Evolutionary conservation across 2,888 invertebrate genomes (phyloP).

Genomic region (Drosophila algonquin): DNA sequence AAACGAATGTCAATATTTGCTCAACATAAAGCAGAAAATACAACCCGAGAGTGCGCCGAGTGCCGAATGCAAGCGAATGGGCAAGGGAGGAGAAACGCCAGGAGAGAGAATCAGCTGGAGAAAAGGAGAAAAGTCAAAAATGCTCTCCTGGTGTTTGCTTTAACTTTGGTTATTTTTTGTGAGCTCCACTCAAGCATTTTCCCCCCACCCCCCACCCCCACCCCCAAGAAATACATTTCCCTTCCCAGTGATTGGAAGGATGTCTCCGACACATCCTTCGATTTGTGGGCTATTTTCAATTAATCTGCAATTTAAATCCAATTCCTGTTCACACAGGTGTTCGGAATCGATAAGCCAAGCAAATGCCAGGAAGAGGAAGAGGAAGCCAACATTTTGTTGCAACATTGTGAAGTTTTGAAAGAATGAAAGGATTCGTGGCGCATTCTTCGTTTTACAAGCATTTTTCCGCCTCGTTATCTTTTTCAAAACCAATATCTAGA

Average conservation of each 20-base stretch:
- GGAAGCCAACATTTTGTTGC: too few species aligned
- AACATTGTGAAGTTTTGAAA: not conserved
- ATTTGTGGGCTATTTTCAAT: slow-evolving; percentile 44
- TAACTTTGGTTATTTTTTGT: slow-evolving; percentile 36
- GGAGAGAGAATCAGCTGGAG: not conserved
- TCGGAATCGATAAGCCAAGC: slow-evolving; percentile 41
- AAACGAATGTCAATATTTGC: slow-evolving; percentile 82
- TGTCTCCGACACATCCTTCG: slow-evolving; percentile 9
- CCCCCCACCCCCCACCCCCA: too few species aligned
- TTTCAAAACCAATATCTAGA: not conserved
- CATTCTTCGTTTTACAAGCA: too few species aligned
- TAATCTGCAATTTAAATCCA: slow-evolving; percentile 50
- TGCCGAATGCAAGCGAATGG: not conserved
- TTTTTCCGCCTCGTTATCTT: not conserved
- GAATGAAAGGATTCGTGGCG: not conserved
- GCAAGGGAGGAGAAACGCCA: not conserved
- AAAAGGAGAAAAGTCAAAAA: slow-evolving; percentile 42
- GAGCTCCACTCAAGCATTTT: not conserved
- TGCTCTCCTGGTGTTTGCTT: slow-evolving; percentile 52
- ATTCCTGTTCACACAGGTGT: slow-evolving; percentile 40
- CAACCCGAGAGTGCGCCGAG: slow-evolving; percentile 7
- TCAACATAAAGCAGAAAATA: slow-evolving; percentile 78
- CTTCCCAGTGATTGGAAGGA: not conserved
- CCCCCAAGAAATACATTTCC: not conserved
- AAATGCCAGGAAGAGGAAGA: not conserved